phyloP scores from a whole-genome alignment of 2,888 invertebrate genomes.

The Drosophila recens region DNA sequence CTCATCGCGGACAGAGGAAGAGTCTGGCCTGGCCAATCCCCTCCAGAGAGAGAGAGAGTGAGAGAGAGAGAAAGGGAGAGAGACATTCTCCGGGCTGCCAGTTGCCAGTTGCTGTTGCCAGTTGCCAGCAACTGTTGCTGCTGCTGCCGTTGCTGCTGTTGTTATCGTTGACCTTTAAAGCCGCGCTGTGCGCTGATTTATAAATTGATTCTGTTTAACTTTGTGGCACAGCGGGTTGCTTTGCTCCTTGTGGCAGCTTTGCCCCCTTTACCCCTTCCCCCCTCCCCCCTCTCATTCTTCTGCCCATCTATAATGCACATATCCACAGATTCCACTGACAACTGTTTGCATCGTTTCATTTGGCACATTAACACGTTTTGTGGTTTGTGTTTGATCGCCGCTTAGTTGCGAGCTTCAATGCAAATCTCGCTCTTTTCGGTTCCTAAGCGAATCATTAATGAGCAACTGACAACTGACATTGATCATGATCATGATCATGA shows the following conservation, averaged over 20 bases:
- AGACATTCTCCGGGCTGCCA: conserved; percentile 39
- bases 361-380: conserved; percentile 78
- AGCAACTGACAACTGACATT: conserved; percentile 52
- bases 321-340: conserved; percentile 49
- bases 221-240: conserved; percentile 82
- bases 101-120: conserved; percentile 42
- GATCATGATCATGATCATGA: conserved; percentile 31
- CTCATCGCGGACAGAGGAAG: conserved; percentile 80
- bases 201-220: conserved; percentile 84
- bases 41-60: conserved; percentile 37
- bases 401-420: conserved; percentile 23
- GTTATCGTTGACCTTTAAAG: conserved; percentile 82
- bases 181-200: conserved; percentile 81
- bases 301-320: background rate
- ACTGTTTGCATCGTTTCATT: conserved; percentile 63
- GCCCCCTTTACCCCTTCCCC: background rate
- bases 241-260: conserved; percentile 5
- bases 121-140: conserved; percentile 23
- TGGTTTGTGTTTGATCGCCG: conserved; percentile 49
- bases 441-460: conserved; percentile 69
- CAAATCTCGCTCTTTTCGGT: conserved; percentile 31
- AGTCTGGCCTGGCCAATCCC: conserved; percentile 51
- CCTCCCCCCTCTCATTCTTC: background rate
- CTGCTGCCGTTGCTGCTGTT: conserved; percentile 53
- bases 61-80: conserved; percentile 20